These are phyloP conservation scores for Vanessa cardui DNA, from an alignment of 2,888 invertebrate species.

Conservation along the genomic window DNA sequence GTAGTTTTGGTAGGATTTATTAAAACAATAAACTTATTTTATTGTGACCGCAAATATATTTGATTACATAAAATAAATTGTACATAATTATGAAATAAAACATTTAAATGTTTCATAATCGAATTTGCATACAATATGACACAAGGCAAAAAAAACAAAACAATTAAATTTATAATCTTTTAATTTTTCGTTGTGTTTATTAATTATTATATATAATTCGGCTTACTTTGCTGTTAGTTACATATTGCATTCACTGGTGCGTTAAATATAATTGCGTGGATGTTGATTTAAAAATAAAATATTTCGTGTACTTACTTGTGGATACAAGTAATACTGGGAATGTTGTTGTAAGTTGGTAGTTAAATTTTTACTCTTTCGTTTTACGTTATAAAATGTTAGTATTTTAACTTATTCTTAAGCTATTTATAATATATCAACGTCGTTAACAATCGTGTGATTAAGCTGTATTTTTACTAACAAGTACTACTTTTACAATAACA, in stretches of 20 bases:
- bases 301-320: not conserved
- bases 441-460: no score
- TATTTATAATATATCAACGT: no score
- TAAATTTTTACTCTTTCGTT: no score
- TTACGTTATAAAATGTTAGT: no score
- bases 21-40: no score
- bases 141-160: constrained; percentile 3
- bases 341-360: not conserved
- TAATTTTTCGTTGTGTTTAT: not conserved
- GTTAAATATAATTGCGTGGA: not conserved
- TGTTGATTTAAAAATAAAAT: not conserved
- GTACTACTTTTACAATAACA: no score
- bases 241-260: constrained; percentile 8
- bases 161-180: not conserved
- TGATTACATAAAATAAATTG: not conserved
- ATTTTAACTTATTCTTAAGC: no score
- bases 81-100: not conserved
- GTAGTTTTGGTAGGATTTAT: no score
- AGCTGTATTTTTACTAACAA: no score
- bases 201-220: not conserved
- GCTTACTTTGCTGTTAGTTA: constrained; percentile 8
- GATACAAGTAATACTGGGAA: not conserved
- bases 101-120: not conserved
- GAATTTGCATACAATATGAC: not conserved
- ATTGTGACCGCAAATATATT: no score